Evolutionary conservation across 2,797 vertebrate genomes (phyloP).

Genomic region (Lepilemur septentrionalis): DNA sequence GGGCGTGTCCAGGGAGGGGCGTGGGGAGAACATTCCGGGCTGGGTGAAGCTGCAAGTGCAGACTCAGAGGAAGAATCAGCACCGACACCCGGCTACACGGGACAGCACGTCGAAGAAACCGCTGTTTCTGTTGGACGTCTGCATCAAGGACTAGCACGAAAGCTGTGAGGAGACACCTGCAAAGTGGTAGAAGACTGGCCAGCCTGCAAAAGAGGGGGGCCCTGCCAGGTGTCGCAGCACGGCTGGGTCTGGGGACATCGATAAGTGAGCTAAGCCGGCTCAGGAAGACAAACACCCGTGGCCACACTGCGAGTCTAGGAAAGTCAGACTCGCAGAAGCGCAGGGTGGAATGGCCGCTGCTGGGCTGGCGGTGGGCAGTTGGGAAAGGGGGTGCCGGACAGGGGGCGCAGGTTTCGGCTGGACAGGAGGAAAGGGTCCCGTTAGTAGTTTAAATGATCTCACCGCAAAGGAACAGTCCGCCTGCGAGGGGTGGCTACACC

Average conservation of each 20-base stretch:
- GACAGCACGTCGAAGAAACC: fast-evolving
- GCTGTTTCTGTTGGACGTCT: fast-evolving
- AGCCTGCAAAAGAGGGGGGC: not conserved
- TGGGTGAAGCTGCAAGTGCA: too few relatives aligned
- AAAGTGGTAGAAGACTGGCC: fast-evolving
- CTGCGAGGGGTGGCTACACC: not conserved
- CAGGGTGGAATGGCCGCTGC: not conserved
- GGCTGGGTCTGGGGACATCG: not conserved
- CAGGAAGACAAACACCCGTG: not conserved
- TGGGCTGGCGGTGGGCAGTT: not conserved
- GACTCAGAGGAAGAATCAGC: fast-evolving
- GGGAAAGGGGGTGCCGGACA: too few relatives aligned
- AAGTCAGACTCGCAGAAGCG: not conserved
- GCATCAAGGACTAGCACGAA: fast-evolving
- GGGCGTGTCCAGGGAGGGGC: too few relatives aligned
- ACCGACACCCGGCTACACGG: fast-evolving
- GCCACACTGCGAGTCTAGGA: not conserved
- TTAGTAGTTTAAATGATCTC: not conserved
- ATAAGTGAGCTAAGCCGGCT: not conserved
- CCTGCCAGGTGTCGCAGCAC: not conserved
- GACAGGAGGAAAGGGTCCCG: not conserved
- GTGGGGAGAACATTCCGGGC: not conserved
- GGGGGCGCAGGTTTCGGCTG: not conserved
- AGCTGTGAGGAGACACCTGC: fast-evolving
- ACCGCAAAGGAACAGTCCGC: not conserved